Evolutionary conservation across 2,113 vertebrate species (phyloP), one percentile per base, ranked within the genome.

Genomic region (Brachypodius melanocephalos): DNA sequence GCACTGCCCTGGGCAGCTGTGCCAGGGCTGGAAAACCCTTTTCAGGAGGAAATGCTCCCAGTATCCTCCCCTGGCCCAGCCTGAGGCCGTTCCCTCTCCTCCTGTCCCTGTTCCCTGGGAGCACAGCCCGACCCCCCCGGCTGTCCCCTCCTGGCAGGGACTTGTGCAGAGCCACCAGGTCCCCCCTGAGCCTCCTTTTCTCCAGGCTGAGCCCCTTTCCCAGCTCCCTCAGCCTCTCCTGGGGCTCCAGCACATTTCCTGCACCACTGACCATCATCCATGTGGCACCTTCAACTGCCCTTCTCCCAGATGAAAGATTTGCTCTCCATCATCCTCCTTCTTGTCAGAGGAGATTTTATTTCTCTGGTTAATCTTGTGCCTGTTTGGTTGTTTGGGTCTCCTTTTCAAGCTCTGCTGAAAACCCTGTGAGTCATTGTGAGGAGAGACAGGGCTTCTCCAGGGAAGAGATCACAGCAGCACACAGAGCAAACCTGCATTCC

Each of bases 31-130:
- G 5, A 58, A 0, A 1, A 4, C 2, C 2, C 28, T 25, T 14
- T 10, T 19, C 12, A 20, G 0, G 10, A 5, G 45, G 10, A 0
- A 73, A 19, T 45, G 0, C 4, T 11, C 10, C 36, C 42, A 32
- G 9, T 0, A 8, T 24, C 22, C 22, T 38, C 1, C 43, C 36
- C 32, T 16, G 20, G 17, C 31, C 3, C 76, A 65, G 11, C 21
- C 4, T 13, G 58, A 73, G 67, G 66, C 43, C 1, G 1, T 73
- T 51, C 31, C 76, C 67, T 66, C 58, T 72, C 26, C 42, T 88
- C 76, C 75, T 72, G 58, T 72, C 75, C 85, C 75, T 80, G 51
- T 72, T 63, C 51, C 85, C 49, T 43, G 75, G 21, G 2, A 71
- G 66, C 67, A 88, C 4, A 80, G 36, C 49, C 67, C 6, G 12